These are phyloP conservation scores for Megastigmus dorsalis DNA, from an alignment of 2,888 invertebrate species.

Conservation along the genomic window DNA sequence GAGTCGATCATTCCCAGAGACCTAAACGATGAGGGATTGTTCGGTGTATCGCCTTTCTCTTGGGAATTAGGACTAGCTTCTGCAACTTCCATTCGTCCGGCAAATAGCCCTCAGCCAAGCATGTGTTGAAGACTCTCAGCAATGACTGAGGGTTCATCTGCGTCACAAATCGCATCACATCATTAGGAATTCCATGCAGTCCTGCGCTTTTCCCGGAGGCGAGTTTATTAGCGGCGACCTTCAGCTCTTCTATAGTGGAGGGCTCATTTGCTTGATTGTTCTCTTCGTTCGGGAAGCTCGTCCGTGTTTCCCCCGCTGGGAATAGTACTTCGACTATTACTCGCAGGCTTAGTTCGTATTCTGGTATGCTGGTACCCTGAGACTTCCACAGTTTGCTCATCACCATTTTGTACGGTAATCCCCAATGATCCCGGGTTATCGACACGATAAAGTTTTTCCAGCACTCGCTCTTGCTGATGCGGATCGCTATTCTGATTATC, in stretches of 20 bases:
- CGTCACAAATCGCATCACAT: background rate
- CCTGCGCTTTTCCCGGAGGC: no score
- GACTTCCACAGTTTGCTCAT: no score
- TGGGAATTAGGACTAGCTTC: background rate
- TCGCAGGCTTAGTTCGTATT: background rate
- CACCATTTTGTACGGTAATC: no score
- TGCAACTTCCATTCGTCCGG: no score
- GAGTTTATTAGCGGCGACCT: background rate
- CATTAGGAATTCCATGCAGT: background rate
- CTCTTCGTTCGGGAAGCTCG: constrained; percentile 1
- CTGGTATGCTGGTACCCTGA: no score
- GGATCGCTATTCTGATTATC: background rate
- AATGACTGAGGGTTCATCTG: background rate
- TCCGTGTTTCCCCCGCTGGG: background rate
- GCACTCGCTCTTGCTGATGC: background rate
- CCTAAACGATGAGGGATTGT: background rate
- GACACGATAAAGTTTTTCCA: background rate
- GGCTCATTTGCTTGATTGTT: background rate
- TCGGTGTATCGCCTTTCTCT: background rate
- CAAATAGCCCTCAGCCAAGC: no score
- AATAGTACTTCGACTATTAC: background rate
- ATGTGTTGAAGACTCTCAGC: background rate
- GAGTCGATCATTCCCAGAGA: background rate
- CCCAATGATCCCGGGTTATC: no score
- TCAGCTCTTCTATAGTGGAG: constrained; percentile 1